phyloP scores from a whole-genome alignment of 1,140 invertebrate species.

The Nilaparvata lugens region DNA sequence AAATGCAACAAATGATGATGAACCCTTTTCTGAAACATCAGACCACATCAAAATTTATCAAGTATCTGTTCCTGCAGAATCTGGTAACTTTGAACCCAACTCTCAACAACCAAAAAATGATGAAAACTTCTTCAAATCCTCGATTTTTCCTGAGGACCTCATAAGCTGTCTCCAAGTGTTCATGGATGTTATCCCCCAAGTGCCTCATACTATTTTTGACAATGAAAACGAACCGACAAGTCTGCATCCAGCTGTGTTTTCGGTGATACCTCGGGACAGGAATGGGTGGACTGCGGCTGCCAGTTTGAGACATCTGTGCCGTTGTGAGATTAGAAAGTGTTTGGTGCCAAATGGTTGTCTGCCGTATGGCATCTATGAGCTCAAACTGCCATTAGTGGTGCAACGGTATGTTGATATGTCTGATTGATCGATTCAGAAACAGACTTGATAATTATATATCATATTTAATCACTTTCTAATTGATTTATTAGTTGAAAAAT shows the following conservation, averaged over 20 bases:
- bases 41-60: no score
- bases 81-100: no score
- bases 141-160: constrained; percentile 5
- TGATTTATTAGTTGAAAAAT: no score
- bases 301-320: constrained; percentile 36
- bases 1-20: no score
- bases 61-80: no score
- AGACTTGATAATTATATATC: no score
- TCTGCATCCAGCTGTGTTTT: constrained; percentile 8
- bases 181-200: constrained; percentile 46
- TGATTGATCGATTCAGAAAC: no score
- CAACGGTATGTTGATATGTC: not conserved
- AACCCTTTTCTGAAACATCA: no score
- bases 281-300: constrained; percentile 14
- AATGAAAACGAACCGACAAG: not conserved
- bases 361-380: constrained; percentile 55
- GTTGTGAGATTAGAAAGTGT: constrained; percentile 53
- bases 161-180: constrained; percentile 51
- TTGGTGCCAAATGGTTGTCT: constrained; percentile 57
- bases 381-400: constrained; percentile 45
- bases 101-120: constrained; percentile 1
- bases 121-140: constrained; percentile 34
- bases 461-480: no score
- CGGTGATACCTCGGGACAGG: constrained; percentile 41
- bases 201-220: constrained; percentile 29